Conservation (phyloP, 2,797 vertebrate genomes). For the Melanotaenia parkinsoni region DNA sequence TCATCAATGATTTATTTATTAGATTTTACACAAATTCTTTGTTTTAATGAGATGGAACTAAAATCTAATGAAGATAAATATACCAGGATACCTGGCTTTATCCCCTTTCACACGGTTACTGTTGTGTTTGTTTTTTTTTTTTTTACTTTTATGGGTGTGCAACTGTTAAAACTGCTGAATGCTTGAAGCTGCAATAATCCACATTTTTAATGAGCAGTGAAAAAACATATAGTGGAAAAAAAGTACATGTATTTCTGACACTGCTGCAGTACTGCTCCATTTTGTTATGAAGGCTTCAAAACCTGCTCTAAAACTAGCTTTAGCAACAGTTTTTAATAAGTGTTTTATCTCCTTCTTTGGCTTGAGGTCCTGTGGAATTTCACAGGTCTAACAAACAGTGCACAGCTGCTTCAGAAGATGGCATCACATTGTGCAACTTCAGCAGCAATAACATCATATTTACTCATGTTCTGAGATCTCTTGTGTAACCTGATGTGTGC, state of each 20-base stretch:
- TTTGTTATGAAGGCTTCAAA: neutral
- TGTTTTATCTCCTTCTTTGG: conserved; percentile 9
- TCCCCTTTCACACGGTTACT: too few species aligned
- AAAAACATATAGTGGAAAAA: neutral
- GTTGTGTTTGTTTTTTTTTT: neutral
- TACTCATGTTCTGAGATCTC: conserved; percentile 57
- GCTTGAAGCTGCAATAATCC: too few species aligned
- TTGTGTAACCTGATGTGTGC: conserved; percentile 60
- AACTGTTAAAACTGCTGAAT: too few species aligned
- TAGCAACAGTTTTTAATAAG: neutral
- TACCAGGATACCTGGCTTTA: too few species aligned
- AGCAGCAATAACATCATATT: conserved; percentile 40
- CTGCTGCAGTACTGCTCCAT: too few species aligned
- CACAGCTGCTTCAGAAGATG: conserved; percentile 43
- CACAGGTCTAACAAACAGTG: conserved; percentile 37
- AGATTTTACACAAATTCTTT: too few species aligned
- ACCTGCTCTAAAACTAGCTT: neutral
- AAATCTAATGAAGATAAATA: too few species aligned
- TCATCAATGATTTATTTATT: too few species aligned
- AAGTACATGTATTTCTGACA: neutral
- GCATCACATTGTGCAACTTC: conserved; percentile 54
- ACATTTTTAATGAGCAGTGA: neutral
- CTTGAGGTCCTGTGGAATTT: conserved; percentile 18
- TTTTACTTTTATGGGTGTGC: neutral
- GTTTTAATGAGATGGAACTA: too few species aligned